Conservation (phyloP, 2,888 invertebrate species). For the Rhamnusium bicolor region DNA sequence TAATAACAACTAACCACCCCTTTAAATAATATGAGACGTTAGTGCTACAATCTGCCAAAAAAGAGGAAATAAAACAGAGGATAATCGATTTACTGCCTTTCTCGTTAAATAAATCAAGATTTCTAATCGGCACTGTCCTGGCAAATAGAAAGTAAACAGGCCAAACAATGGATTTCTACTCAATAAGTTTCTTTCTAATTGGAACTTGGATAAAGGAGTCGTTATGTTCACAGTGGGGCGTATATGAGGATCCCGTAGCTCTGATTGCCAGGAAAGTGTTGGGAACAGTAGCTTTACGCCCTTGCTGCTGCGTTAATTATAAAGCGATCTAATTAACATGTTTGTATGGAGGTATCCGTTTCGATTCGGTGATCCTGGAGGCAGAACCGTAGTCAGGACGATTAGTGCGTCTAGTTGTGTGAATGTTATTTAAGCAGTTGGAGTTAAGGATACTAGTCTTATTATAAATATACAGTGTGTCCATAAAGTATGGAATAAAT, state of each 20-base stretch:
- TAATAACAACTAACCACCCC: background rate
- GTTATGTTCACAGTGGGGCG: background rate
- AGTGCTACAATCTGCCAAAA: background rate
- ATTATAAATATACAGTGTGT: too few relatives aligned
- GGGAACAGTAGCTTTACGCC: slow-evolving; percentile 24
- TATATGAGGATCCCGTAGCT: background rate
- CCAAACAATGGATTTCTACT: background rate
- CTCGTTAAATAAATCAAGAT: background rate
- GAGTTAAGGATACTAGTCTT: too few relatives aligned
- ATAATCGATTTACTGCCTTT: background rate
- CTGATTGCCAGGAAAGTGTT: slow-evolving; percentile 17
- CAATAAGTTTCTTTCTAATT: slow-evolving; percentile 1
- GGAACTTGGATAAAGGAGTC: background rate
- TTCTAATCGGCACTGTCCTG: background rate
- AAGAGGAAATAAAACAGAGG: background rate
- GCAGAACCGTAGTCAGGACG: background rate
- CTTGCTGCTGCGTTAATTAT: slow-evolving; percentile 27
- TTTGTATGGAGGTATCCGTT: slow-evolving; percentile 9
- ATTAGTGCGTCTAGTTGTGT: background rate
- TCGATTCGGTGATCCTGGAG: background rate
- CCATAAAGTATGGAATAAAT: too few relatives aligned
- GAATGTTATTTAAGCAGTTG: too few relatives aligned
- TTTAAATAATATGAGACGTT: background rate
- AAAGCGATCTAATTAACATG: slow-evolving; percentile 17
- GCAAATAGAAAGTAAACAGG: background rate